Evolutionary conservation across 2,113 vertebrate species (phyloP).

Genomic region (Miniopterus natalensis): DNA sequence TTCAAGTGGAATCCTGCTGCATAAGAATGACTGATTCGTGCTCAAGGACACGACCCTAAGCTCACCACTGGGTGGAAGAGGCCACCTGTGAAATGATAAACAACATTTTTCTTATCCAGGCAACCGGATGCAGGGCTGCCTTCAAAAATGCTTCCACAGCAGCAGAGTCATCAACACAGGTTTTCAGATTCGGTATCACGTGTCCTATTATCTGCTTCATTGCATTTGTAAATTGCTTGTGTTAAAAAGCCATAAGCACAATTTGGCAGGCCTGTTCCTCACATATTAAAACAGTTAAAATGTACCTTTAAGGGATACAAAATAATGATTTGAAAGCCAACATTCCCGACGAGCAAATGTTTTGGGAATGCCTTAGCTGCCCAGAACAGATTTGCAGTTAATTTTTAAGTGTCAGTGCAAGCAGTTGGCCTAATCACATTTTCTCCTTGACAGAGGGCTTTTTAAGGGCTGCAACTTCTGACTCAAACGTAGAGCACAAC

Average conservation of each 20-base stretch:
- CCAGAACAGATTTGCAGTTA: constrained; percentile 66
- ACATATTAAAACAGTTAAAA: constrained; percentile 77
- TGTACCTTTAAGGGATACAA: constrained; percentile 75
- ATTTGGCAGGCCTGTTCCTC: constrained; percentile 75
- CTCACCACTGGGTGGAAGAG: constrained; percentile 47
- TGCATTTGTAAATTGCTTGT: constrained; percentile 82
- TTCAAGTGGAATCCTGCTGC: neutral
- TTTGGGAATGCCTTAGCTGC: constrained; percentile 58
- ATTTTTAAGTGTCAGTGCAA: constrained; percentile 71
- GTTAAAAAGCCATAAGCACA: constrained; percentile 83
- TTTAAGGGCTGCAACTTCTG: constrained; percentile 51
- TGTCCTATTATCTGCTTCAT: constrained; percentile 81
- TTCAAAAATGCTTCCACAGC: constrained; percentile 58
- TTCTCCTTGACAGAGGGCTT: constrained; percentile 75
- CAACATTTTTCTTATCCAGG: constrained; percentile 60
- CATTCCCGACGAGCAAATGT: constrained; percentile 49
- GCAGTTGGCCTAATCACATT: constrained; percentile 66
- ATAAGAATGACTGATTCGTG: neutral
- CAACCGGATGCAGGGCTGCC: constrained; percentile 22
- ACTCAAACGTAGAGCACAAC: constrained; percentile 23
- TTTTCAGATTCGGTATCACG: constrained; percentile 77
- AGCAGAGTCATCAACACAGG: constrained; percentile 42
- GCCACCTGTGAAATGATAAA: constrained; percentile 73
- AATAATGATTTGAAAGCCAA: constrained; percentile 66
- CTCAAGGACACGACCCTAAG: constrained; percentile 51